Evolutionary conservation across 2,797 vertebrate genomes (phyloP), one percentile per base, ranked within the genome.

Genomic region (Crenichthys baileyi): DNA sequence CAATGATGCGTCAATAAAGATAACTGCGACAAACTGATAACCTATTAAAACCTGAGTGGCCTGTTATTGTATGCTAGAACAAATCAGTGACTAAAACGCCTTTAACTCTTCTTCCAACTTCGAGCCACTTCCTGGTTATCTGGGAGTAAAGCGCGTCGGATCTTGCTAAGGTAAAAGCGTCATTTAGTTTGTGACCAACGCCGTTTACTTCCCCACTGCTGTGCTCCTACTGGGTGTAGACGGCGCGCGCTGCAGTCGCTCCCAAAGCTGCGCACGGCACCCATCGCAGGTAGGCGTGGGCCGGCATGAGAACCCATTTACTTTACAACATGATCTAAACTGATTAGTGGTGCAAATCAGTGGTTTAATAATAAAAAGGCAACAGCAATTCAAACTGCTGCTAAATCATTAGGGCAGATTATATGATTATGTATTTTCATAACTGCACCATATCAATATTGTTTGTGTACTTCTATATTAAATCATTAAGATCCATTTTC

Each of bases 1-100:
- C 78, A 82, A 22, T 75, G 67, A 83, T 82, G 70, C 72, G 68
- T 65, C 85, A 79, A 87, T 79, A 79, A 65, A 22, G 13, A 55
- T 78, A 0, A 22, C 36, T 70, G 68, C 5, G 50, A 75, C 20
- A 22, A 36, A 83, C 63, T 70, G 22, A 70, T 70, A 46, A 56
- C 12, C 9, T 15, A 31, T 73, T 55, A 56, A 36, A 7, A 29
- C 26, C 15, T 0, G 0, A 20, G 24, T 13, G 15, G 20, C 41
- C 41, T 0, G 3, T 15, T 46, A 26, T 7, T 76, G 39, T 44
- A 51, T 46, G 65, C 4, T 71, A 85, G 70, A 78, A 11, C 2
- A 73, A 85, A 86, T 76, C 68, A 72, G 13, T 31, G n/a, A 65
- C 36, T 6, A 65, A 60, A 46, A 55, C 56, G n/a, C 51, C 46